Evolutionary conservation across 2,113 vertebrate species (phyloP), one percentile per base, ranked within the genome.

Genomic region (Trichechus manatus): DNA sequence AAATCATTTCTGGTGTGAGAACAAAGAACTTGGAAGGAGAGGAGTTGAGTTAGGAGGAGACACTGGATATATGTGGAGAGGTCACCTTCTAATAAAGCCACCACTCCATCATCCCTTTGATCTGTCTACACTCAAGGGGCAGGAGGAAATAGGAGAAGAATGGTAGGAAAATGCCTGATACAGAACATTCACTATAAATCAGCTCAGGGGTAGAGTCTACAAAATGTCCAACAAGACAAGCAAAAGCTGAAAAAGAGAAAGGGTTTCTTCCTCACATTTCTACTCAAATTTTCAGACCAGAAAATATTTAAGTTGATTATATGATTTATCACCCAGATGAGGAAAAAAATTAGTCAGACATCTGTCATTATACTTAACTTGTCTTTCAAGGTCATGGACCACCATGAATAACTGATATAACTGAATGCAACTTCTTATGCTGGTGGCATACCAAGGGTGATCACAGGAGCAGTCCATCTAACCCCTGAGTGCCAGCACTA

Each of bases 241-340:
- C 3, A 64, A 61, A 93, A 87, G 8, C 15, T 82, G 11, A 79
- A 39, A 74, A 33, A 77, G 82, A 36, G 5, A 70, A 84, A 39
- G 1, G 17, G 53, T 87, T 66, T 92, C 64, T 70, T 82, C 31
- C 4, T 36, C 7, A 78, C 7, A 82, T 92, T 91, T 94, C 47
- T 77, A 87, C 7, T 47, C 56, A 64, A 5, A 85, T 80, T 68
- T 66, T 96, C 33, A 88, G 31, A 87, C 33, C 4, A 91, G 61
- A 92, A 81, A 89, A 86, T 68, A 81, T 5, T 70, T 77, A 91
- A 89, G 68, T 64, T 63, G 39, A 93, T 83, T 92, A 0, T 39
- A 83, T 89, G 3, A 78, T 88, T 91, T 97, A 31, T 96, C 75
- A 81, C 14, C 22, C 42, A 96, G 75, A 70, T 66, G 25, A 82